These are phyloP conservation scores for Pyrocoelia pectoralis DNA, from an alignment of 2,888 invertebrate genomes.

Conservation along the genomic window DNA sequence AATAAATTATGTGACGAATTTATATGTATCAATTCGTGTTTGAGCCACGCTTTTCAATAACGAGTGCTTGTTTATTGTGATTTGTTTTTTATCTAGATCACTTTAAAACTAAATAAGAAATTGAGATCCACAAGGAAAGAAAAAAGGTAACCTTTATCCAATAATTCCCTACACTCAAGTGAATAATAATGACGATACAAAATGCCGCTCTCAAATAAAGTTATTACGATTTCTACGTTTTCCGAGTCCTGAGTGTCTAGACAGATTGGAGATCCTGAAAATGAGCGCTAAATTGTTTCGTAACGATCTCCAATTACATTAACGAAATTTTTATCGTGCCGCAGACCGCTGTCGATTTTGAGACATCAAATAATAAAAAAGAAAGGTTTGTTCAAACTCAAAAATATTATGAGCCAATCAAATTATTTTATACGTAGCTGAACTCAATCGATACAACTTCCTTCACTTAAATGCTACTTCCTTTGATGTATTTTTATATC, in stretches of 20 bases:
- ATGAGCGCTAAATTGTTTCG: conserved; percentile 27
- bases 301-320: conserved; percentile 28
- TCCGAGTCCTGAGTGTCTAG: conserved; percentile 15
- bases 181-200: conserved; percentile 18
- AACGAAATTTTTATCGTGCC: conserved; percentile 26
- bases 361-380: conserved; percentile 7
- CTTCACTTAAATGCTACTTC: too few relatives aligned
- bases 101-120: neutral
- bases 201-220: conserved; percentile 15
- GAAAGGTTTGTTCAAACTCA: conserved; percentile 10
- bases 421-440: neutral
- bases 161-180: conserved; percentile 8
- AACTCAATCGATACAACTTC: too few relatives aligned
- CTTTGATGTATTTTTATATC: too few relatives aligned
- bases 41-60: too few relatives aligned
- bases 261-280: conserved; percentile 22
- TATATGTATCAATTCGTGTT: neutral
- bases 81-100: neutral
- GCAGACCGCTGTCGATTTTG: conserved; percentile 18
- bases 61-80: too few relatives aligned
- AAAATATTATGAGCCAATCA: neutral
- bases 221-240: conserved; percentile 20
- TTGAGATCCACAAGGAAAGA: neutral
- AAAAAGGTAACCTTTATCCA: neutral
- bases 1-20: conserved; percentile 1